Evolutionary conservation across 2,113 vertebrate species (phyloP), one percentile per base, ranked within the genome.

Genomic region (Vimba vimba): DNA sequence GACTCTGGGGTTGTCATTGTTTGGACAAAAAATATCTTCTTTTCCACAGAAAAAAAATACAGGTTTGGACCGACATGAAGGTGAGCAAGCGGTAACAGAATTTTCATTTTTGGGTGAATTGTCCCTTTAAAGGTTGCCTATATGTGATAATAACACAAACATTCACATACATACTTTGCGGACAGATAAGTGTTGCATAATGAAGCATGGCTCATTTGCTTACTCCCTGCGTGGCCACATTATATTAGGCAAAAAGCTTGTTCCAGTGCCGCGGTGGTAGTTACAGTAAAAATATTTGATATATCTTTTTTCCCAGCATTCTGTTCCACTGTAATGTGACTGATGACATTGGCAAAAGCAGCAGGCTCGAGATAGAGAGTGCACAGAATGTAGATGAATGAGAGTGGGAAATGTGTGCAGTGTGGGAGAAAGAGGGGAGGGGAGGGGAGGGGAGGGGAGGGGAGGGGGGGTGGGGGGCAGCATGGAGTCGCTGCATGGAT

Each of bases 371-470:
- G 66, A 57, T 55, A 43, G 66, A 55, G 47, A 15, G 66, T 59
- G 82, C 82, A 74, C 82, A 73, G 66, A 83, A 83, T 83, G 66
- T 43, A 83, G 66, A 83, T 73, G 30, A 83, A 83, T 83, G 50
- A 39, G 82, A 83, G 43, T 23, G 12, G 82, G 68, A 83, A 83
- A 73, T 83, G 50, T 39, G 50, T 83, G 68, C 33, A 47, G 74
- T 66, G 79, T 66, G 77, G 13, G 66, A n/a, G 78, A 74, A 57
- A 30, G 27, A 30, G 27, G 2, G 27, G 27, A 1, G 27, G 27
- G 1, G 27, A 1, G 27, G 27, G 27, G 27, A 27, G 27, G 27
- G 27, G 27, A 1, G 27, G 27, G 27, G 27, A 27, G 27, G 27
- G 27, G 27, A 1, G 1, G 27, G 27, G 27, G 27, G 27, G 27